These are phyloP conservation scores for Nicator chloris DNA, from an alignment of 2,113 vertebrate genomes.

Conservation along the genomic window DNA sequence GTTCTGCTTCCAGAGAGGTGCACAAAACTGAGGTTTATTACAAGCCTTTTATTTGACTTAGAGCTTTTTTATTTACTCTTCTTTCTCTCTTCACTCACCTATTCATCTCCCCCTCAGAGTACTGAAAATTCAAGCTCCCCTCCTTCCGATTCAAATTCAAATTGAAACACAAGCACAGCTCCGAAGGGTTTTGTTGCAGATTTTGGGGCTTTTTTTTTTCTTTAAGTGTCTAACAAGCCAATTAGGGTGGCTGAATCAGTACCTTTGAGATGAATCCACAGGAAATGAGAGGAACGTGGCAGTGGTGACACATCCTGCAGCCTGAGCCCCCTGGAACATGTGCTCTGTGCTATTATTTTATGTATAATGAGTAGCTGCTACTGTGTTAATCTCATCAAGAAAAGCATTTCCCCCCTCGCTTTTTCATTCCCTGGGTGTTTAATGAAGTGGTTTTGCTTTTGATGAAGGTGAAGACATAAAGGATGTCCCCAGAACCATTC, in stretches of 20 bases:
- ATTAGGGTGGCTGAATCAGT: constrained; percentile 35
- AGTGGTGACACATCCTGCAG: constrained; percentile 27
- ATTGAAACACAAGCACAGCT: not conserved
- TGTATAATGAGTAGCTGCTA: not conserved
- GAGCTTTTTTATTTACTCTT: not conserved
- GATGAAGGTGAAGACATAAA: not conserved
- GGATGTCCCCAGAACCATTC: not conserved
- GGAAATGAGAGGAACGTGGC: constrained; percentile 40
- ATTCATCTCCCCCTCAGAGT: not conserved
- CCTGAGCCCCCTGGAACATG: not conserved
- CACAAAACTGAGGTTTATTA: not conserved
- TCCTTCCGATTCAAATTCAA: constrained; percentile 24
- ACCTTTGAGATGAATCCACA: constrained; percentile 17
- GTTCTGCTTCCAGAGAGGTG: not conserved
- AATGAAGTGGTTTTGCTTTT: not conserved
- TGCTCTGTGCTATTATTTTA: not conserved
- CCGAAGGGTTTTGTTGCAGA: not conserved
- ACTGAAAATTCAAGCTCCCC: not conserved
- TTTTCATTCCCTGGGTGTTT: not conserved
- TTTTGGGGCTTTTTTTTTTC: not conserved
- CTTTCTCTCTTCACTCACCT: not conserved
- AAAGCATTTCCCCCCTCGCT: not conserved
- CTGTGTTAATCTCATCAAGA: constrained; percentile 6
- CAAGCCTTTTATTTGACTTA: not conserved
- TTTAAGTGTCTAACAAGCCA: not conserved